Base-by-base conservation (phyloP, 2,113 vertebrate genomes). In the Rattus rattus region DNA sequence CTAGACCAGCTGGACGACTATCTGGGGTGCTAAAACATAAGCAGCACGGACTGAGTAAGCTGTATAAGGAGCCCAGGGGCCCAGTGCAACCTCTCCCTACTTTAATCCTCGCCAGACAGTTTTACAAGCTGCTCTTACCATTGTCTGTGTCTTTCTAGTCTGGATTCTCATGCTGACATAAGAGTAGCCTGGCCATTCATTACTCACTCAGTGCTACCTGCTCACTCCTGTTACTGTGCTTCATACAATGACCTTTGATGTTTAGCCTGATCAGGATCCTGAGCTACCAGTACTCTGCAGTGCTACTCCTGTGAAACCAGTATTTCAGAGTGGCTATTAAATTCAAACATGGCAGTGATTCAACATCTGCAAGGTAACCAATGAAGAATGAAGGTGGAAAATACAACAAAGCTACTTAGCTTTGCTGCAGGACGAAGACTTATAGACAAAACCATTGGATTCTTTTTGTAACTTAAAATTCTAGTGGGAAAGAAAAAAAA, bases 1-100 rank as follows among this genome's bases (percentile, higher is more conserved):
- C 99, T 98, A 99, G 98, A 95, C 99, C 99, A 97, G 98, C 93
- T 97, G 99, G 97, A 95, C 98, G 98, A 80, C 98, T 97, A 97
- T 99, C 99, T 96, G 99, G 98, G 97, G 99, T 97, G 95, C 99
- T 99, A 97, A 81, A 98, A 97, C 88, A 96, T 49, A 98, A 97
- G 91, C 67, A 80, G 91, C 69, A 96, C 49, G 67, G 76, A 90
- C 43, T 92, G n/a, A 94, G 52, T 95, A 94, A 96, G 79, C 5
- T 94, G 47, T 75, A 73, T 49, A 86, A 67, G 59, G 94, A 85
- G 95, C 24, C 89, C 11, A 96, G 3, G 39, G 86, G 90, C 90
- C 28, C 67, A 76, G 67, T 52, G 92, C 77, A 93, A 93, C 30
- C 14, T 28, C 14, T 70, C 5, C 19, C 30, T 65, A 61, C 61